Evolutionary conservation across 2,888 invertebrate species (phyloP).

Genomic region (Podabrus alpinus): DNA sequence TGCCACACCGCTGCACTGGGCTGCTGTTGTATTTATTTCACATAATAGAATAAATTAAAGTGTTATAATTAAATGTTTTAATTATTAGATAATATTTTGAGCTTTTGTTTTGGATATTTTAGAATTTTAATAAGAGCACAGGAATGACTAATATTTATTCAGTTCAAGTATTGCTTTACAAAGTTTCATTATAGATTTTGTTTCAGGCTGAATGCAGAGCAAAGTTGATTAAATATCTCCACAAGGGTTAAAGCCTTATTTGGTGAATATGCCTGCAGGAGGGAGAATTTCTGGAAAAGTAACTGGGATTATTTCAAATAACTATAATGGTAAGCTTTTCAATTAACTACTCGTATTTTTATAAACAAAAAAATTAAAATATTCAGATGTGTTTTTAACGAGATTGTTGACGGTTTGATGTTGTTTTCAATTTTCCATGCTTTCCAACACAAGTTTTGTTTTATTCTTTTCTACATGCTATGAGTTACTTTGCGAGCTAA

Average conservation of each 20-base stretch:
- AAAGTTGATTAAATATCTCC: background rate
- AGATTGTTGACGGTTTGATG: background rate
- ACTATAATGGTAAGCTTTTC: conserved; percentile 71
- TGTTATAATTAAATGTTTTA: background rate
- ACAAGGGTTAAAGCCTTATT: conserved; percentile 8
- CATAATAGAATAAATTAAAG: background rate
- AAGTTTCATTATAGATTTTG: background rate
- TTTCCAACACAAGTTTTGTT: background rate
- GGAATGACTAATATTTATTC: too few species aligned
- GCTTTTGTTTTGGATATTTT: too few species aligned
- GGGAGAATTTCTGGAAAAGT: conserved; percentile 81
- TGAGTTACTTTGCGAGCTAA: background rate
- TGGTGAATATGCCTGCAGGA: conserved; percentile 61
- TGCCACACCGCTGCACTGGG: too few species aligned
- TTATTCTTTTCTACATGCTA: background rate
- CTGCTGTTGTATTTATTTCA: background rate
- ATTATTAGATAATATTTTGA: background rate
- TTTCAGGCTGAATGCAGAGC: conserved; percentile 2
- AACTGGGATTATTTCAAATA: conserved; percentile 72
- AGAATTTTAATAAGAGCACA: too few species aligned
- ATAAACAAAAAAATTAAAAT: background rate
- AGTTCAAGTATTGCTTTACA: too few species aligned
- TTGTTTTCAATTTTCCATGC: background rate
- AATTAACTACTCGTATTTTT: background rate
- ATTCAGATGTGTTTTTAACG: background rate